Evolutionary conservation across 2,797 vertebrate genomes (phyloP).

Genomic region (Premnoplex brunnescens): DNA sequence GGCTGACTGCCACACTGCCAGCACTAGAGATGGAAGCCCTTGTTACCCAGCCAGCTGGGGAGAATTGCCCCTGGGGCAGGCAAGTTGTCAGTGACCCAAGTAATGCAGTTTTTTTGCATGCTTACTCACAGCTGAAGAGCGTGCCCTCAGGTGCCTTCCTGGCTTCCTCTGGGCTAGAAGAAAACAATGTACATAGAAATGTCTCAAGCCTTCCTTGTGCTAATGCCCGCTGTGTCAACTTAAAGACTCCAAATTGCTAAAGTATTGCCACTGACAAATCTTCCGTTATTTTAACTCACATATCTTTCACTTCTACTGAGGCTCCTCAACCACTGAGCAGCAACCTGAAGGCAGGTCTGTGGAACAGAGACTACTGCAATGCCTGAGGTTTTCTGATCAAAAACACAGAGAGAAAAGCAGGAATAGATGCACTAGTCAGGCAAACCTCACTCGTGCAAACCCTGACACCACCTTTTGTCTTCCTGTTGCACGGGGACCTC

Average conservation of each 20-base stretch:
- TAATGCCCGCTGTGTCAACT: not conserved
- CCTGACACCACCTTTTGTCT: not conserved
- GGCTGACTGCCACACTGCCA: not conserved
- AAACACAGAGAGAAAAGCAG: not conserved
- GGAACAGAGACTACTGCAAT: not conserved
- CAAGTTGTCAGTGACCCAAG: not conserved
- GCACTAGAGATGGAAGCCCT: not conserved
- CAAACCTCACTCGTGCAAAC: not conserved
- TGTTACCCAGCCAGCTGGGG: not conserved
- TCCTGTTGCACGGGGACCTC: not conserved
- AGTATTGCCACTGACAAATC: not conserved
- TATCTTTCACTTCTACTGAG: not conserved
- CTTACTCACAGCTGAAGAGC: not conserved
- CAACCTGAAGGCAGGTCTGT: not conserved
- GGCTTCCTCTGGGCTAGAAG: not conserved
- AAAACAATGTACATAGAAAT: not conserved
- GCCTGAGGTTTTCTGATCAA: not conserved
- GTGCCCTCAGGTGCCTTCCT: not conserved
- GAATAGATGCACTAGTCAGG: not conserved
- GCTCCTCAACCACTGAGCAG: not conserved
- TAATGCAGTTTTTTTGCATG: not conserved
- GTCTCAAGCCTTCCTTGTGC: not conserved
- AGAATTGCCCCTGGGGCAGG: not conserved
- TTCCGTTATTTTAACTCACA: not conserved
- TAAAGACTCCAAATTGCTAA: not conserved